A percentile compares a stretch with the other conserved stretches of the same genome.
Conservation (phyloP, 1,140 invertebrate species). For the Panagrolaimus sp. region DNA sequence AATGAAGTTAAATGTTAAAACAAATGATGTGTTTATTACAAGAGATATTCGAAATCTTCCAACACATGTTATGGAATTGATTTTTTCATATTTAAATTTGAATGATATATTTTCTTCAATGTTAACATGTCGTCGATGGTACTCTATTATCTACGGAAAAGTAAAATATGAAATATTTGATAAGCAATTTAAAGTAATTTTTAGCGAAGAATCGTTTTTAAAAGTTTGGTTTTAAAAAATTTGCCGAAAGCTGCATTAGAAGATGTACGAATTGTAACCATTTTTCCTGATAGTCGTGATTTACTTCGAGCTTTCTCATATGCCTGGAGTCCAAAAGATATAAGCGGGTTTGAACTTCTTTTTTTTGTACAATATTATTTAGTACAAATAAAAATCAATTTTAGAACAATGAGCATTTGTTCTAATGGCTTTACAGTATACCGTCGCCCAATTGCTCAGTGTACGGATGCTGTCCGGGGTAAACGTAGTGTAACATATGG, state of each 20-base stretch:
- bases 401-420: conserved; percentile 66
- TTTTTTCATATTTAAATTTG: too few species aligned
- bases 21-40: too few species aligned
- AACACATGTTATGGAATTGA: too few species aligned
- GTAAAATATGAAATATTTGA: background rate
- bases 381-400: background rate
- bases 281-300: background rate
- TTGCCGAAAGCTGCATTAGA: background rate
- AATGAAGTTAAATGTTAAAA: too few species aligned
- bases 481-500: conserved; percentile 82
- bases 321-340: conserved; percentile 92
- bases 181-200: background rate
- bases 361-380: background rate
- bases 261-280: background rate
- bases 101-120: background rate
- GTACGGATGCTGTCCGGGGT: conserved; percentile 85
- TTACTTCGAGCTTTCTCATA: conserved; percentile 77
- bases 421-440: conserved; percentile 90
- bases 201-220: background rate
- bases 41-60: too few species aligned
- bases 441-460: conserved; percentile 91
- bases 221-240: background rate
- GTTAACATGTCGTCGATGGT: conserved; percentile 10
- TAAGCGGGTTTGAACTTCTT: conserved; percentile 82
- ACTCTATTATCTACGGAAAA: background rate